Evolutionary conservation across 2,888 invertebrate species (phyloP).

Genomic region (Anorthoa munda): DNA sequence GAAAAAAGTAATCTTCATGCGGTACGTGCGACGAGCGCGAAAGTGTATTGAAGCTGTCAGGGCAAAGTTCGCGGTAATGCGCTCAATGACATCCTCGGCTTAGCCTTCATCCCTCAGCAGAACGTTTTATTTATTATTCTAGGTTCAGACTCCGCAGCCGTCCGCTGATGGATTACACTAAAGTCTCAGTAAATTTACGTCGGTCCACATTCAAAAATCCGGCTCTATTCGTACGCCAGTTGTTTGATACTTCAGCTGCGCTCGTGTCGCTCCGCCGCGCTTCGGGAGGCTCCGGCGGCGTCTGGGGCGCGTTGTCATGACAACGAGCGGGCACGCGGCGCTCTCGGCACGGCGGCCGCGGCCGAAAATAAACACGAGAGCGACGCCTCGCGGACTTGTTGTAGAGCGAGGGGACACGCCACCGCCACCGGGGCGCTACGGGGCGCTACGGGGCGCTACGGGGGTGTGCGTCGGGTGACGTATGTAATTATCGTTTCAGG

Average conservation of each 20-base stretch:
- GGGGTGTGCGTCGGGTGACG: constrained; percentile 64
- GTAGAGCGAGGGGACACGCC: constrained; percentile 69
- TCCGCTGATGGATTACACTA: constrained; percentile 59
- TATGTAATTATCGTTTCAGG: constrained; percentile 67
- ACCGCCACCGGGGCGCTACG: constrained; percentile 58
- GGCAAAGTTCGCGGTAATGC: constrained; percentile 48
- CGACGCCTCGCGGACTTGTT: constrained; percentile 73
- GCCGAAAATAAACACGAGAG: constrained; percentile 88
- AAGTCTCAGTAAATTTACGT: constrained; percentile 53
- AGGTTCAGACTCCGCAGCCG: constrained; percentile 34
- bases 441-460: constrained; percentile 59
- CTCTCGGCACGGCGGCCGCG: constrained; percentile 79
- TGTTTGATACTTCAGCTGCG: constrained; percentile 57
- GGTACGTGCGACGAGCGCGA: constrained; percentile 25
- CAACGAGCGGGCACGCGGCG: constrained; percentile 82
- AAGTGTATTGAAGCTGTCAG: constrained; percentile 45
- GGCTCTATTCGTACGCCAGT: constrained; percentile 52
- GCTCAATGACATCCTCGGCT: constrained; percentile 47
- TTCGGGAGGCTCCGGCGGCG: constrained; percentile 80
- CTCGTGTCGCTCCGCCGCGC: constrained; percentile 73
- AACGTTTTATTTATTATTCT: constrained; percentile 59
- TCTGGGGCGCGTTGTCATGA: constrained; percentile 87
- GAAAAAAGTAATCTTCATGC: constrained; percentile 14
- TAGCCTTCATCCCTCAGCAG: constrained; percentile 26
- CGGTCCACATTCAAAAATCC: constrained; percentile 61